Evolutionary conservation across 2,797 vertebrate genomes (phyloP).

Genomic region (Avahi laniger): DNA sequence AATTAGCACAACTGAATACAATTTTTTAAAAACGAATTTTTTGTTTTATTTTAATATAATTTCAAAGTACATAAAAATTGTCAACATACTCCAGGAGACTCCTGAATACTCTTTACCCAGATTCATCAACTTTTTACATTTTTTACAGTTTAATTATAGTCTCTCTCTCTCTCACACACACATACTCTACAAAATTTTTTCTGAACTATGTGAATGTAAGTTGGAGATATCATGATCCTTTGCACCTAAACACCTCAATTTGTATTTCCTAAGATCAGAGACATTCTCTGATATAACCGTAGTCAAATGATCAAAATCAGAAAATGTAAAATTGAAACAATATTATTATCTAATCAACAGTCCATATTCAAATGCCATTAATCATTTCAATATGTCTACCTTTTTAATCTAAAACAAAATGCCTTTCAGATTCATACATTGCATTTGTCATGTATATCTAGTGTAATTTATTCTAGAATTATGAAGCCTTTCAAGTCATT

Average conservation of each 20-base stretch:
- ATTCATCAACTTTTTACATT: background rate
- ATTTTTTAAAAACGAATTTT: background rate
- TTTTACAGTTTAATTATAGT: background rate
- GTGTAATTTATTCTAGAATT: background rate
- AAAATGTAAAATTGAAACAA: background rate
- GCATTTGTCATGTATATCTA: background rate
- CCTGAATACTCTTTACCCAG: background rate
- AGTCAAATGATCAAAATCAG: background rate
- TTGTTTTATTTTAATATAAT: background rate
- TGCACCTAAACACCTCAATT: background rate
- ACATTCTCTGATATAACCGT: background rate
- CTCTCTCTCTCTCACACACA: background rate
- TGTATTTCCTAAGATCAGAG: background rate
- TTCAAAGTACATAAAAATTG: background rate
- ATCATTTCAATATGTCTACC: background rate
- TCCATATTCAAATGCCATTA: background rate
- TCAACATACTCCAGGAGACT: background rate
- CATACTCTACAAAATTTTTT: background rate
- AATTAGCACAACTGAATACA: background rate
- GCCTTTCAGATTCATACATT: background rate
- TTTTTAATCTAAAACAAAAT: background rate
- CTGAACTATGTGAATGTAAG: background rate
- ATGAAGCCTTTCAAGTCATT: background rate
- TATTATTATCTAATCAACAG: background rate
- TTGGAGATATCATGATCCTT: background rate